These are phyloP conservation scores for Cylas formicarius DNA, from an alignment of 1,140 invertebrate genomes.

Conservation along the genomic window DNA sequence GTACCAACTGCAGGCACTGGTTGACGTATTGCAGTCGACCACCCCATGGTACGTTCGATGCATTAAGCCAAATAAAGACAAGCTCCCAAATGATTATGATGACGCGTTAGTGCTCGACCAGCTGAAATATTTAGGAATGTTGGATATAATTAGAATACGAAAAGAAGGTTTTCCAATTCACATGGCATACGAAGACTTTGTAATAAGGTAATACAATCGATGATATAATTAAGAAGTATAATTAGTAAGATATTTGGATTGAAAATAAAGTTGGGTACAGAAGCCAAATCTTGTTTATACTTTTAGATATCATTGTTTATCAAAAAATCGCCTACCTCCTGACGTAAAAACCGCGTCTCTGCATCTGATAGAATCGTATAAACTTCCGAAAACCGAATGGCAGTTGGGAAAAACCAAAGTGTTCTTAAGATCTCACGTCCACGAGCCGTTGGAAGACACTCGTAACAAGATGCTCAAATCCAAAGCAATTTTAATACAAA, in stretches of 20 bases:
- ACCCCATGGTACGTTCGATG: slow-evolving; percentile 95
- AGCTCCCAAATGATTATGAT: slow-evolving; percentile 77
- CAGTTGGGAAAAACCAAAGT: slow-evolving; percentile 88
- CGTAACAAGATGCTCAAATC: slow-evolving; percentile 60
- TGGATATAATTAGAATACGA: slow-evolving; percentile 90
- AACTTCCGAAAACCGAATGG: slow-evolving; percentile 71
- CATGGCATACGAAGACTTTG: slow-evolving; percentile 69
- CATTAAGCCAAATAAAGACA: slow-evolving; percentile 89
- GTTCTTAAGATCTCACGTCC: slow-evolving; percentile 75
- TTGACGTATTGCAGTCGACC: slow-evolving; percentile 84
- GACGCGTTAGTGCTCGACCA: slow-evolving; percentile 81
- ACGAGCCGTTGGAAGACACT: slow-evolving; percentile 80
- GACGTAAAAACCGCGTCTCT: slow-evolving; percentile 34
- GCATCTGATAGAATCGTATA: slow-evolving; percentile 50
- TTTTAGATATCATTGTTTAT: slow-evolving; percentile 66
- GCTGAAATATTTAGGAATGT: slow-evolving; percentile 88
- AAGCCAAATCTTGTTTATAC: no score
- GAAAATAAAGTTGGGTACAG: no score
- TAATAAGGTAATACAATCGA: slow-evolving; percentile 36
- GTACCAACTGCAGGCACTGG: slow-evolving; percentile 81
- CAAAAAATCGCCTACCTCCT: slow-evolving; percentile 42
- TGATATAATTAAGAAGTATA: background rate
- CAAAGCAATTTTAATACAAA: slow-evolving; percentile 75
- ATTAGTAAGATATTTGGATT: slow-evolving; percentile 6
- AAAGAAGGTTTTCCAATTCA: slow-evolving; percentile 91